Base-by-base conservation (phyloP, 2,888 invertebrate species). In the Pollenia griseotomentosa region DNA sequence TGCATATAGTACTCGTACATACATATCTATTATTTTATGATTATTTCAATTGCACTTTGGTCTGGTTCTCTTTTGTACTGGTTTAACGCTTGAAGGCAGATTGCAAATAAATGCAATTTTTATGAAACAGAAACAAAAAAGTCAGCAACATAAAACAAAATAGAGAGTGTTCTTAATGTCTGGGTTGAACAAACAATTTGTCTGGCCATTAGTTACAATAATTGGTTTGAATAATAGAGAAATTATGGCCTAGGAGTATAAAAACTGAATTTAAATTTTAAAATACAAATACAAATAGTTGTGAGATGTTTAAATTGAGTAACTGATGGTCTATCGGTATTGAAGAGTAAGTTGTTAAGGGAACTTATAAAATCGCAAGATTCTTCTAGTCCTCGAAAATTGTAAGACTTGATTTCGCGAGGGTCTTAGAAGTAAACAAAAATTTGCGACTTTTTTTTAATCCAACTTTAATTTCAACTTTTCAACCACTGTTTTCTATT, bases 91-190 rank as follows among this genome's bases (percentile, higher is more conserved):
- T 71, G 40, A 46, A 71, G 85, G 79, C 84, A 79, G 61, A 87
- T 81, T 81, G 87, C 73, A 81, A 87, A 74, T 77, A 83, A 84
- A 87, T 84, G 84, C 66, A 81, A 79, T 79, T 81, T 61, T 85
- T 16, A 74, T 77, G 6, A 46, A 74, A 48, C 7, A 57, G 55
- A 10, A 51, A 33, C n/a, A 51, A 42, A 40, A 16, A 65, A 59
- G 12, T 6, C 1, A 40, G 42, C 2, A 70, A 53, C 42, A 81
- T 53, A 65, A 75, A 74, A 82, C 51, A 75, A 66, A 82, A 74
- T 53, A 63, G 65, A 65, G 77, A 77, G 83, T 63, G 77, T 77
- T 83, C 59, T 83, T 75, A 77, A 70, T 63, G 83, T 77, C 75
- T 83, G 83, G 83, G 75, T 77, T 77, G 77, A 70, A 75, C 77